Evolutionary conservation across 2,113 vertebrate species (phyloP), one percentile per base, ranked within the genome.

Genomic region (Thryonomys swinderianus): DNA sequence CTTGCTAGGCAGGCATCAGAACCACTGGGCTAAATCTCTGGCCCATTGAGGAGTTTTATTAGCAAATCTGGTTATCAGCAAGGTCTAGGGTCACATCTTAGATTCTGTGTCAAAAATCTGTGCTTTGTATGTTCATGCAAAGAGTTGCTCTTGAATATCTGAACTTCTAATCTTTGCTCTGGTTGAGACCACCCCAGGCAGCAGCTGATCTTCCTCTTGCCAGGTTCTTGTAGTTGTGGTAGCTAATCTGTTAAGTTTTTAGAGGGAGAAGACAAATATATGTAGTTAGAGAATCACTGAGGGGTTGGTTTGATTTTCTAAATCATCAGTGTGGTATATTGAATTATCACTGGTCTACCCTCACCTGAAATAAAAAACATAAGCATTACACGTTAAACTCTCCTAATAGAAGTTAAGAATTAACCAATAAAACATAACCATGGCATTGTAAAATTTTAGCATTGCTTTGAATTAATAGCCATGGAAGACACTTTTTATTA

Each of bases 401-500:
- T 83, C 14, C 48, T 48, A 51, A 51, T 30, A 69, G 37, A 66
- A 64, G 14, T 64, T 93, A 74, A 48, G 48, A 80, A 34, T 73
- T 64, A 95, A 37, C 62, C 25, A 45, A 80, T 83, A 64, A 42
- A 93, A n/a, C 45, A 20, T 78, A 51, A 59, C 4, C 8, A 7
- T n/a, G 32, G 9, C 2, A 34, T 45, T 84, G 18, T 62, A 93
- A 85, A 80, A 40, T 37, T 73, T 57, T 34, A 87, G 17, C 69
- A 76, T 76, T 27, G 3, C 57, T 7, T 78, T 73, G 3, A 71
- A 53, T n/a, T 53, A 62, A 62, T 53, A 87, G 3, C 48, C 12
- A 74, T 67, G 37, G 66, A 90, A 90, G 51, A 80, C 9, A 86
- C 5, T 45, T 93, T 84, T 67, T 45, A 45, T 73, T 66, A 61